Conservation (phyloP, 1,140 invertebrate genomes). For the Drosophila rufa region DNA sequence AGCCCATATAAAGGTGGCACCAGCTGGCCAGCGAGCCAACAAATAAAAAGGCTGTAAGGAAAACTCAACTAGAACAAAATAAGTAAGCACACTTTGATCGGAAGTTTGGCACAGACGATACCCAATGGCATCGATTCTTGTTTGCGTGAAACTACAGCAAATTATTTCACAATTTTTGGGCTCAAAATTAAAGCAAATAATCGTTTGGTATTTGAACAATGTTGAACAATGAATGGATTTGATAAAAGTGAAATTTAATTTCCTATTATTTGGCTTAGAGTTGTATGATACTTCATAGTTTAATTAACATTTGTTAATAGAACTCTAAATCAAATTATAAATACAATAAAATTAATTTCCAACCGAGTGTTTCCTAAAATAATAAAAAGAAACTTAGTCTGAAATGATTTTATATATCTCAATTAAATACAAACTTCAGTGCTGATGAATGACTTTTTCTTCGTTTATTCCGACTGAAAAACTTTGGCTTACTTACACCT, state of each 20-base stretch:
- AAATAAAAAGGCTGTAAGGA: constrained; percentile 67
- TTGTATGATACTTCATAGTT: background rate
- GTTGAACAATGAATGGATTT: background rate
- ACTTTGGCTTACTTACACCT: constrained; percentile 21
- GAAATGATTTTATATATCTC: too few species aligned
- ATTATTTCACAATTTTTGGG: background rate
- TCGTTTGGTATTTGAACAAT: background rate
- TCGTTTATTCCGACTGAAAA: background rate
- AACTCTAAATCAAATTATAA: background rate
- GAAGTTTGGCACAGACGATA: constrained; percentile 29
- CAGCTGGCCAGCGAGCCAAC: constrained; percentile 67
- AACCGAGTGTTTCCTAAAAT: background rate
- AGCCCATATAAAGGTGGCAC: constrained; percentile 80
- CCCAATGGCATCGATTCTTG: constrained; percentile 7
- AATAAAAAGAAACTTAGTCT: too few species aligned
- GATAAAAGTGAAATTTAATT: too few species aligned
- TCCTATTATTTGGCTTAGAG: too few species aligned
- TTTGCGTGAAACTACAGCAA: background rate
- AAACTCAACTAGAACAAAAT: constrained; percentile 67
- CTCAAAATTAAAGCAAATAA: background rate
- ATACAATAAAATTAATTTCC: background rate
- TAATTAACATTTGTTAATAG: background rate
- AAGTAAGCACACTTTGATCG: constrained; percentile 11
- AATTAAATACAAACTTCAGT: background rate
- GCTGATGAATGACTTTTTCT: constrained; percentile 1